Percentiles rank a stretch among this genome's conserved stretches.
These are phyloP conservation scores for Sialis lutaria DNA, from an alignment of 2,888 invertebrate genomes.

Conservation along the genomic window DNA sequence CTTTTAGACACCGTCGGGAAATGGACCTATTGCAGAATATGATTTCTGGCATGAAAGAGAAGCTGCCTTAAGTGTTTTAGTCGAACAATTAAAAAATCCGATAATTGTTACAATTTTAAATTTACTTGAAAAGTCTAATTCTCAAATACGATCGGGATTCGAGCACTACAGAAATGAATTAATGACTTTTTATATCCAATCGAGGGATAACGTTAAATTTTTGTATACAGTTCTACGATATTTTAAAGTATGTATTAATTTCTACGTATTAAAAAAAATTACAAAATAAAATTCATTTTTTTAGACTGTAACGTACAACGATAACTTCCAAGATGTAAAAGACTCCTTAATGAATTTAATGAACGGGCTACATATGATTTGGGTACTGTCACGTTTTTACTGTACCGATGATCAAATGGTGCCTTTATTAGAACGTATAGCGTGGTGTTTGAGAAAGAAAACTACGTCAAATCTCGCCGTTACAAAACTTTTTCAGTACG, in stretches of 20 bases:
- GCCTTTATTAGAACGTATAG: constrained; percentile 62
- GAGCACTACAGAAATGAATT: constrained; percentile 40
- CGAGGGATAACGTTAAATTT: constrained; percentile 64
- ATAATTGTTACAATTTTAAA: constrained; percentile 41
- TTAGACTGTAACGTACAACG: constrained; percentile 22
- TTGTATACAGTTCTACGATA: constrained; percentile 55
- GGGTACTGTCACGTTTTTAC: constrained; percentile 79
- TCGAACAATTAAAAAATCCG: constrained; percentile 66
- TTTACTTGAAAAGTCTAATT: constrained; percentile 34
- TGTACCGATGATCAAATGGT: constrained; percentile 76
- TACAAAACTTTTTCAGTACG: constrained; percentile 60
- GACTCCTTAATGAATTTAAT: constrained; percentile 62
- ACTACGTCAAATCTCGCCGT: constrained; percentile 53
- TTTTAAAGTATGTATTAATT: constrained; percentile 34
- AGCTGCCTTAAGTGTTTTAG: constrained; percentile 54
- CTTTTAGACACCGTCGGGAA: constrained; percentile 38
- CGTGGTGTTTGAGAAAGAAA: constrained; percentile 65
- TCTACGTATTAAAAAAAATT: neutral
- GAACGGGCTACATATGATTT: constrained; percentile 74
- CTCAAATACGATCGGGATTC: constrained; percentile 39
- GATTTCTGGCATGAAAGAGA: constrained; percentile 74
- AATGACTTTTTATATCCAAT: constrained; percentile 46
- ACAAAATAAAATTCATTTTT: constrained; percentile 12
- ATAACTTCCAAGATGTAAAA: constrained; percentile 51
- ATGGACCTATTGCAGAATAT: constrained; percentile 71